A percentile compares a stretch with the other conserved stretches of the same genome.
These are phyloP conservation scores for Leptinotarsa tumamoca DNA, from an alignment of 2,888 invertebrate genomes.

Conservation along the genomic window DNA sequence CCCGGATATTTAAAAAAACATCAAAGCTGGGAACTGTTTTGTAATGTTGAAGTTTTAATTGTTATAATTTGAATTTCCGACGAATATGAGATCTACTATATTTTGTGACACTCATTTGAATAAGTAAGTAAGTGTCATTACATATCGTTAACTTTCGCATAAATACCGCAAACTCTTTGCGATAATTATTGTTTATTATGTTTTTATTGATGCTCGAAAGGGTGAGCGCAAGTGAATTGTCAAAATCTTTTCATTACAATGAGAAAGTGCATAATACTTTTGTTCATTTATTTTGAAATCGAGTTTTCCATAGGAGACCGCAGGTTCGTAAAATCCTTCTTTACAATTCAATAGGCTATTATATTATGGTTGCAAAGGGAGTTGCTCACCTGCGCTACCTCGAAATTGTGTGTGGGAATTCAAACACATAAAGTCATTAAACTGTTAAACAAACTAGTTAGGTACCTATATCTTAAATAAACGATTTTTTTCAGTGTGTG, in stretches of 20 bases:
- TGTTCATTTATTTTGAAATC: neutral
- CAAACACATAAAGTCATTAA: no score
- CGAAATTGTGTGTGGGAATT: no score
- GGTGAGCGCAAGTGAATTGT: neutral
- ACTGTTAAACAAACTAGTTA: no score
- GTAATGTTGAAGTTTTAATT: constrained; percentile 28
- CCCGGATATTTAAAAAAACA: neutral
- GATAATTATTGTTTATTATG: neutral
- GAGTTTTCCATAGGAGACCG: neutral
- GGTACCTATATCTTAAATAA: no score
- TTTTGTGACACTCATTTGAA: constrained; percentile 21
- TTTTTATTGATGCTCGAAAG: neutral
- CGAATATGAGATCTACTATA: constrained; percentile 7
- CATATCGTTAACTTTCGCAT: constrained; percentile 14
- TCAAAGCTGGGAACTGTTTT: constrained; percentile 1
- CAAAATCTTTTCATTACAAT: neutral
- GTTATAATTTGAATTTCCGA: constrained; percentile 32
- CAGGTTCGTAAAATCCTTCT: constrained; percentile 6
- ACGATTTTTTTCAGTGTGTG: no score
- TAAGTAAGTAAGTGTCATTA: constrained; percentile 9
- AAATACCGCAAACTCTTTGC: neutral
- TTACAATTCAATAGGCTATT: neutral
- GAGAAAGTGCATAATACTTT: neutral
- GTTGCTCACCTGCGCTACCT: neutral
- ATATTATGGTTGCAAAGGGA: neutral